Conservation (phyloP, 1,140 invertebrate species). For the Scaptomyza pallida region DNA sequence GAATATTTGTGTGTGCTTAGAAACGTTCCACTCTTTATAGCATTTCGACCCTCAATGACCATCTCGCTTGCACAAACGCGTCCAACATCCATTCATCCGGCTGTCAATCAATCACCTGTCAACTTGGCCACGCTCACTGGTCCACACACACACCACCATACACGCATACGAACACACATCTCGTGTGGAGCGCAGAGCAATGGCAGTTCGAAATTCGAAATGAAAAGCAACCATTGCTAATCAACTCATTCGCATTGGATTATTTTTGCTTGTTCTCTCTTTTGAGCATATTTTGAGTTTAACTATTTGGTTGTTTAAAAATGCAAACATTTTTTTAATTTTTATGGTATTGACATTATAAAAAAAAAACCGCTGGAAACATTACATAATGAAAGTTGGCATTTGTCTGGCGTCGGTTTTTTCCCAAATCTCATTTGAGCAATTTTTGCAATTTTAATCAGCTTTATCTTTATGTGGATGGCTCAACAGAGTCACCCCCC, state of each 20-base stretch:
- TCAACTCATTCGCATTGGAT: slow-evolving; percentile 19
- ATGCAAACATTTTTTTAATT: slow-evolving; percentile 18
- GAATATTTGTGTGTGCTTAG: slow-evolving; percentile 19
- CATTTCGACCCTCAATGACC: slow-evolving; percentile 10
- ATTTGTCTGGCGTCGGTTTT: slow-evolving; percentile 12
- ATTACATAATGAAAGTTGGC: slow-evolving; percentile 4
- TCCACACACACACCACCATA: slow-evolving; percentile 23
- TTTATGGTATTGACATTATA: slow-evolving; percentile 26
- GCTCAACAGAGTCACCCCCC: slow-evolving; percentile 28
- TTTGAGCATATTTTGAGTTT: background rate
- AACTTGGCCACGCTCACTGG: slow-evolving; percentile 67
- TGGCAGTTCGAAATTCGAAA: slow-evolving; percentile 41
- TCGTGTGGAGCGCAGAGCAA: slow-evolving; percentile 21
- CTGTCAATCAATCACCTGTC: slow-evolving; percentile 83
- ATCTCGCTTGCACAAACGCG: slow-evolving; percentile 44
- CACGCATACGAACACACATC: slow-evolving; percentile 26
- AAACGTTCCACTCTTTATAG: slow-evolving; percentile 35
- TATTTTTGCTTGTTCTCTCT: background rate
- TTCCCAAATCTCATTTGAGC: slow-evolving; percentile 66
- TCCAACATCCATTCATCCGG: slow-evolving; percentile 33
- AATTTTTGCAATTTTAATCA: slow-evolving; percentile 78
- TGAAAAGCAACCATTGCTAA: slow-evolving; percentile 26
- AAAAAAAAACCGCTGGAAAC: slow-evolving; percentile 5
- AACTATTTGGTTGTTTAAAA: slow-evolving; percentile 1
- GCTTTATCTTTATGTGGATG: slow-evolving; percentile 62